phyloP scores from a whole-genome alignment of 1,140 invertebrate genomes.

The Rhizoglyphus robini region DNA sequence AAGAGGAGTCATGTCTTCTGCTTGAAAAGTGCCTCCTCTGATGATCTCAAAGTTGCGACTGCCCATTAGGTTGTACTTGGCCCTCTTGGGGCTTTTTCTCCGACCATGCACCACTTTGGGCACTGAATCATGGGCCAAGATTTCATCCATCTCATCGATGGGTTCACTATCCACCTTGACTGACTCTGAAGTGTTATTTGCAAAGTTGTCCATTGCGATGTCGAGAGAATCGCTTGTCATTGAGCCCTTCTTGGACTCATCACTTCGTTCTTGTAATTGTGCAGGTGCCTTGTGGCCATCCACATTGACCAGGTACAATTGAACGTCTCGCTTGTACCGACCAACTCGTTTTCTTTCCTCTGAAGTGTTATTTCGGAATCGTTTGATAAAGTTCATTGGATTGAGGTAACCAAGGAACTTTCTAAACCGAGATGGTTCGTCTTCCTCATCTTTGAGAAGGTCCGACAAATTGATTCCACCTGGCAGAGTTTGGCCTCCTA shows the following conservation, averaged over 20 bases:
- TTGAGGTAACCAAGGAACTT: constrained; percentile 21
- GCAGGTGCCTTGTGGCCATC: not conserved
- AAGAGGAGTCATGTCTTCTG: not conserved
- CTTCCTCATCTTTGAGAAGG: constrained; percentile 16
- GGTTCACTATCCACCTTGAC: not conserved
- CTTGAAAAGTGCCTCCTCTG: constrained; percentile 19
- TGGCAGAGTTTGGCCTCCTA: constrained; percentile 10
- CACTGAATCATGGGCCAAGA: not conserved
- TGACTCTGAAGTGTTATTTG: not conserved
- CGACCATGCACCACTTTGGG: constrained; percentile 1
- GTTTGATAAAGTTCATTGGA: constrained; percentile 22
- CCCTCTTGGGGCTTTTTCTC: not conserved
- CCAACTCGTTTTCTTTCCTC: constrained; percentile 15
- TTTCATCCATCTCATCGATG: not conserved
- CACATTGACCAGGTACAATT: constrained; percentile 4
- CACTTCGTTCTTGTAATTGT: not conserved
- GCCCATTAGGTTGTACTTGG: constrained; percentile 15
- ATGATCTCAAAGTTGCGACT: constrained; percentile 22
- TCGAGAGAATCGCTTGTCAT: not conserved
- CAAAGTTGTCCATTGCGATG: too few relatives aligned
- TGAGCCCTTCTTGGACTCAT: not conserved
- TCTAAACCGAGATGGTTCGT: constrained; percentile 15
- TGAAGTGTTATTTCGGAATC: constrained; percentile 17
- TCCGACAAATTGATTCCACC: constrained; percentile 16
- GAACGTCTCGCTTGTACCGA: constrained; percentile 8